A percentile compares a stretch with the other conserved stretches of the same genome.
Conservation (phyloP, 1,140 invertebrate species). For the Drosophila subpulchrella region DNA sequence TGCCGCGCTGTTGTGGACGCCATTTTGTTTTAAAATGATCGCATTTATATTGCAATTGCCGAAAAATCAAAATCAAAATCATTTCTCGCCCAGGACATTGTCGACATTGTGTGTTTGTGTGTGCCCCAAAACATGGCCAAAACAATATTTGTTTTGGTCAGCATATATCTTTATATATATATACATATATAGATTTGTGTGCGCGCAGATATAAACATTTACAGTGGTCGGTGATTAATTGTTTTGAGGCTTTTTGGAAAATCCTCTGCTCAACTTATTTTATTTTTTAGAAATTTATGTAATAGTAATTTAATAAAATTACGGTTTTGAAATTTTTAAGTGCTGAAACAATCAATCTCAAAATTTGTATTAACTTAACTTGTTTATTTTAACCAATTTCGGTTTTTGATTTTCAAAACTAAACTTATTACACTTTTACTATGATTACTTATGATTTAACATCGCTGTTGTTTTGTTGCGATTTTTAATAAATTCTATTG, state of each 20-base stretch:
- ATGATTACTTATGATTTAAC: not conserved
- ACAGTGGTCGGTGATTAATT: constrained; percentile 4
- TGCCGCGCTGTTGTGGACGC: constrained; percentile 30
- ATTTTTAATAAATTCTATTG: too few species aligned
- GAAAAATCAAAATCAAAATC: constrained; percentile 76
- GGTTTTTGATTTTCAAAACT: not conserved
- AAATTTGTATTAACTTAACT: not conserved
- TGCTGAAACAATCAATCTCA: too few species aligned
- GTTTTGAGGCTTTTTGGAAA: not conserved
- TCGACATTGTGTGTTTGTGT: constrained; percentile 21
- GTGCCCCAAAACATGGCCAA: constrained; percentile 57
- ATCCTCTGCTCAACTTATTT: too few species aligned
- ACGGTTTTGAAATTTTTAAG: too few species aligned
- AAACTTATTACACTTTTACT: not conserved
- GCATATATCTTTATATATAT: constrained; percentile 14
- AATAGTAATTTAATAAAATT: too few species aligned
- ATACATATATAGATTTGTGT: constrained; percentile 2
- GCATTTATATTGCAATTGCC: constrained; percentile 72
- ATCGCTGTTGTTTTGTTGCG: not conserved
- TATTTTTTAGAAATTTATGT: not conserved
- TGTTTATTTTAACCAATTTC: not conserved
- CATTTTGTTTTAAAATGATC: constrained; percentile 82
- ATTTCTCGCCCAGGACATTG: constrained; percentile 55
- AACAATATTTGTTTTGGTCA: constrained; percentile 74
- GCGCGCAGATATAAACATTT: not conserved